phyloP scores from a whole-genome alignment of 1,140 invertebrate species.

The Myzus persicae region DNA sequence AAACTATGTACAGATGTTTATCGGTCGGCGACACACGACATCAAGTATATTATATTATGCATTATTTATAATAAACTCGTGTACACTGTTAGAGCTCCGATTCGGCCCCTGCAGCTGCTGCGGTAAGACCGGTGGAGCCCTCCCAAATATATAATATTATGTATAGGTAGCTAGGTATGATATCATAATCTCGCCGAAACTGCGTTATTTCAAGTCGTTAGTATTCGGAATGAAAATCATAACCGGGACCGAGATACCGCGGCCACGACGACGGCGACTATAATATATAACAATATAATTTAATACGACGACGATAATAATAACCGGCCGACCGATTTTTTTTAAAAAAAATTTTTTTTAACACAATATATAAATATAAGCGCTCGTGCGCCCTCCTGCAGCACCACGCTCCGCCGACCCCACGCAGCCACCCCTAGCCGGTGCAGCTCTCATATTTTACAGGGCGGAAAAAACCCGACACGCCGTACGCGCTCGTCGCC shows the following conservation, averaged over 20 bases:
- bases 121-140: background rate
- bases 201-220: slow-evolving; percentile 49
- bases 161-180: background rate
- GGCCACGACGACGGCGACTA: background rate
- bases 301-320: background rate
- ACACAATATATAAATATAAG: background rate
- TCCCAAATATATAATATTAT: background rate
- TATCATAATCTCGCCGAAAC: background rate
- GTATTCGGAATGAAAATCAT: slow-evolving; percentile 51
- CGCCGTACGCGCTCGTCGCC: background rate
- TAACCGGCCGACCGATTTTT: background rate
- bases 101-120: background rate
- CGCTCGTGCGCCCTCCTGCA: background rate
- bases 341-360: background rate
- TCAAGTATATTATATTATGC: background rate
- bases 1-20: background rate
- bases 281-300: no score
- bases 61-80: background rate
- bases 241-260: background rate
- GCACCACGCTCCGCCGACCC: background rate
- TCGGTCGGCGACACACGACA: background rate
- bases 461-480: background rate
- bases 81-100: background rate
- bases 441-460: background rate
- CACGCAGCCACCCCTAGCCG: background rate